A percentile compares a stretch with the other conserved stretches of the same genome.
Conservation (phyloP, 2,113 vertebrate species). For the Upupa epops region DNA sequence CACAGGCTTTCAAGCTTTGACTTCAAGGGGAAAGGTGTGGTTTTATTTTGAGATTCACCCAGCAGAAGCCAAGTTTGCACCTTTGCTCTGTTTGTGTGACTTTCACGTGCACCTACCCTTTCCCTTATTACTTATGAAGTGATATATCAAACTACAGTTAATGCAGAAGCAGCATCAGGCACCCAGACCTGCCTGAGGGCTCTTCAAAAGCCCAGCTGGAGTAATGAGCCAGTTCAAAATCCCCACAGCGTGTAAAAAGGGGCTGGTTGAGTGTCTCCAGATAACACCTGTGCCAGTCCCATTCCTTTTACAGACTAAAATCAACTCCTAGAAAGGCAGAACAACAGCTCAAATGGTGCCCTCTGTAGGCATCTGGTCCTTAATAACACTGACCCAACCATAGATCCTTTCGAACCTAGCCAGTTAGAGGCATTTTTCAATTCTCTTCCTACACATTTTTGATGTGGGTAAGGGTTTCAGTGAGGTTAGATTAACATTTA, state of each 20-base stretch:
- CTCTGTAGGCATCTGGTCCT: background rate
- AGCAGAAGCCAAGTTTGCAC: background rate
- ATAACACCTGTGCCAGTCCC: background rate
- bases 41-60: background rate
- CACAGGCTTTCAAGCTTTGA: background rate
- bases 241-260: background rate
- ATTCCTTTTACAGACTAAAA: background rate
- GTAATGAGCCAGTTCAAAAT: background rate
- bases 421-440: background rate
- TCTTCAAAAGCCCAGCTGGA: background rate
- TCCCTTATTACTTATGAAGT: background rate
- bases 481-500: slow-evolving; percentile 14
- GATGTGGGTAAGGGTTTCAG: background rate
- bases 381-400: background rate
- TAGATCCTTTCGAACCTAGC: background rate
- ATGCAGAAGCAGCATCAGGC: background rate
- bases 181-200: background rate
- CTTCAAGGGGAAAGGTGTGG: background rate
- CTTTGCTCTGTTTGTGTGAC: background rate
- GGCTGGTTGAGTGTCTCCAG: background rate
- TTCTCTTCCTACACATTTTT: background rate
- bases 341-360: background rate
- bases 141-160: too few species aligned
- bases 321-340: background rate
- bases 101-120: background rate